Base-by-base conservation (phyloP, 2,888 invertebrate species). In the Carterocephalus palaemon region DNA sequence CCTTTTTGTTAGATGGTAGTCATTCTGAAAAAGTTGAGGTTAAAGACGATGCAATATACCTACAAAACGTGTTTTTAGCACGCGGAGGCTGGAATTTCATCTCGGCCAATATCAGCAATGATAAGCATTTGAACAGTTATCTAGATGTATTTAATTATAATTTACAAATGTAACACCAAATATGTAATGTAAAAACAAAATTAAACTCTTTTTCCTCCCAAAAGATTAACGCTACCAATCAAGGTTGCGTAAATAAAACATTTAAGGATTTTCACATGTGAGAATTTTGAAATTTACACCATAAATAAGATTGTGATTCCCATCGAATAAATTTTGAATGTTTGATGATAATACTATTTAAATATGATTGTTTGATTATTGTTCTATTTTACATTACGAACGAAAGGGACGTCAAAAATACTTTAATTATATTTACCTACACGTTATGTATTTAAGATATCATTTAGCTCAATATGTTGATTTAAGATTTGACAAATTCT, bases 391-490 rank as follows among this genome's bases (percentile, higher is more conserved):
- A 5, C 19, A 20, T 7, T 19, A 4, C 9, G 31, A 19, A 38
- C n/a, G n/a, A 28, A 20, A 28, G 34, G 28, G 42, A 22, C 28
- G 22, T 28, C 28, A 36, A 10, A 42, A 41, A 29, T 43, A 36
- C 36, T 34, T 41, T 43, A 36, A 43, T 43, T 43, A 43, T 43
- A 43, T 43, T 43, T 36, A n/a, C n/a, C n/a, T n/a, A 43, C 42
- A 43, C 36, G 28, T 38, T 38, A 38, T 19, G n/a, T 12, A 34
- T 23, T n/a, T 33, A 15, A 23, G 26, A 62, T 56, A 67, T 59
- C 53, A 47, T 73, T 74, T 75, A 79, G 78, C 75, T 80, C 79
- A 80, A 79, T 76, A 70, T 74, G 77, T 78, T 80, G 63, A 71
- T 66, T 72, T 76, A 76, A 73, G 62, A 70, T 79, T 76, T 57